phyloP scores from a whole-genome alignment of 2,113 vertebrate genomes.

The Brienomyrus longianalis region DNA sequence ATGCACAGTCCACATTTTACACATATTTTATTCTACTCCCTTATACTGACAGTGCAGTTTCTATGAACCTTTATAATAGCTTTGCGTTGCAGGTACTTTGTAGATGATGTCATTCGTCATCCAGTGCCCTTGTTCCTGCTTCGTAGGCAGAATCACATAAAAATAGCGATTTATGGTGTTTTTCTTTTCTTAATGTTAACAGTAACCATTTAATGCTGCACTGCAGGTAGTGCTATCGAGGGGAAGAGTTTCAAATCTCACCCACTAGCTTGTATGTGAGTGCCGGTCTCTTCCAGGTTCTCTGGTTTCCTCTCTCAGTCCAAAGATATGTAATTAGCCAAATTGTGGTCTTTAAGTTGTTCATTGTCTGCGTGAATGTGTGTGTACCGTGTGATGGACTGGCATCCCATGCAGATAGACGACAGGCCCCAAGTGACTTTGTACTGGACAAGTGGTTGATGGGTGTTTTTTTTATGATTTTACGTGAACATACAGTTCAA shows the following conservation, averaged over 20 bases:
- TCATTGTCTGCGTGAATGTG: background rate
- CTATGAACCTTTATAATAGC: background rate
- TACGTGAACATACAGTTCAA: background rate
- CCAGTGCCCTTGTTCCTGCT: background rate
- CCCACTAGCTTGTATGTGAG: background rate
- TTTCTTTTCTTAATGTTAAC: background rate
- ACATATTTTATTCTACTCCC: background rate
- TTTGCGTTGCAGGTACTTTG: background rate
- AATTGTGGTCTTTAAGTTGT: background rate
- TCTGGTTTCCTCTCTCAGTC: background rate
- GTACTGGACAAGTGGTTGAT: background rate
- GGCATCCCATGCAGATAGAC: background rate
- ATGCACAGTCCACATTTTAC: background rate
- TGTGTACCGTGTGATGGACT: background rate
- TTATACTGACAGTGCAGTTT: background rate
- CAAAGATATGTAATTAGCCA: background rate
- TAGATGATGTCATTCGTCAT: background rate
- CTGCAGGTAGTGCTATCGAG: background rate
- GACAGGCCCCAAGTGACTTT: background rate
- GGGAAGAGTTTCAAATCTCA: background rate
- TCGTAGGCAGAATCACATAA: background rate
- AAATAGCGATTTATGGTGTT: background rate
- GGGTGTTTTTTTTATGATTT: background rate
- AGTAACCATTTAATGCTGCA: background rate
- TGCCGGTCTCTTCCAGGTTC: background rate